These are phyloP conservation scores for Creontiades dilutus DNA, from an alignment of 2,888 invertebrate species.

Conservation along the genomic window DNA sequence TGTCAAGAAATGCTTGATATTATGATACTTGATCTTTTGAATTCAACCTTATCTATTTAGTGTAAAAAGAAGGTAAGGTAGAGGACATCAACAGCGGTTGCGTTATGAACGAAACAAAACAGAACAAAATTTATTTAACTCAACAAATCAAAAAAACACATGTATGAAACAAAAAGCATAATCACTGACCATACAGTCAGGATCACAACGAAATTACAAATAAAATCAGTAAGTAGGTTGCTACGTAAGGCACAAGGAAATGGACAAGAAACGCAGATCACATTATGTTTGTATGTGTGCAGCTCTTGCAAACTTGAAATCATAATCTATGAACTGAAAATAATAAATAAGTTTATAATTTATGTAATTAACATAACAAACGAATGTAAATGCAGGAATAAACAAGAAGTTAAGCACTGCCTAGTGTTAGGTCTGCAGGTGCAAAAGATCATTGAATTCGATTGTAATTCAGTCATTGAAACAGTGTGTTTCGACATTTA, in stretches of 20 bases:
- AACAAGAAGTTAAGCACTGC: no score
- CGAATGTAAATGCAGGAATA: background rate
- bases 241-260: background rate
- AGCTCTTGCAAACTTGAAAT: background rate
- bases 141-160: background rate
- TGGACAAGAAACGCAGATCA: background rate
- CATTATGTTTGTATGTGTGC: background rate
- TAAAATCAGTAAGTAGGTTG: background rate
- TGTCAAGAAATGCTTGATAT: no score
- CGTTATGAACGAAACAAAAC: background rate
- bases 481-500: no score
- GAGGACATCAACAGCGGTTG: background rate
- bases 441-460: no score
- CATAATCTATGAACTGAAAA: conserved; percentile 32
- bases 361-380: background rate
- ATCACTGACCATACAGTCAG: background rate
- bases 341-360: background rate
- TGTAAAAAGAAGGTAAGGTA: no score
- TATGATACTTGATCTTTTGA: no score
- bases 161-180: no score
- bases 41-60: no score
- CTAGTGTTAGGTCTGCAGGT: no score
- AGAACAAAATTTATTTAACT: conserved; percentile 8
- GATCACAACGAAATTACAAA: background rate
- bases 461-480: no score